Evolutionary conservation across 2,797 vertebrate genomes (phyloP).

Genomic region (Cossypha caffra): DNA sequence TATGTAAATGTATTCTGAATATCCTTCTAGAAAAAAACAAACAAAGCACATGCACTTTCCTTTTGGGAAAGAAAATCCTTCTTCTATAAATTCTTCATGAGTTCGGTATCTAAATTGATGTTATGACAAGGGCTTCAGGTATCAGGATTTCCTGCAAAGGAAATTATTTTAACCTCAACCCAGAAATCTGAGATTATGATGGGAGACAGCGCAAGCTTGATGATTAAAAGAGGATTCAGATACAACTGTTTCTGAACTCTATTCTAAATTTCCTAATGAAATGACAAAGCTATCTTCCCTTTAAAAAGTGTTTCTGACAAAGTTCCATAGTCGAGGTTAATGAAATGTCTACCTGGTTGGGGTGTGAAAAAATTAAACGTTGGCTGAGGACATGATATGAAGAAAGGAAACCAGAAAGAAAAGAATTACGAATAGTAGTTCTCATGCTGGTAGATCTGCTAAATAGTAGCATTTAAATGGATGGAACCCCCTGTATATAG

Average conservation of each 20-base stretch:
- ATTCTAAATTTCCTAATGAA: constrained; percentile 34
- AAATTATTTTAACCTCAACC: constrained; percentile 46
- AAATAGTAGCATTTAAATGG: not conserved
- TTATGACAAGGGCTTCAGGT: constrained; percentile 21
- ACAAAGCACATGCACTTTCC: accelerated
- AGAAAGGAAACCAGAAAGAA: not conserved
- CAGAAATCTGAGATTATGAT: constrained; percentile 10
- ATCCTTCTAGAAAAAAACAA: not conserved
- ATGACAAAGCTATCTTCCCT: not conserved
- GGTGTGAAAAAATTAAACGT: not conserved
- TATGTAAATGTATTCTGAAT: not conserved
- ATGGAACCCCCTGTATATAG: not conserved
- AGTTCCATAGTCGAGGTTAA: constrained; percentile 22
- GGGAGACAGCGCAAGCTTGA: not conserved
- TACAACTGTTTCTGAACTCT: not conserved
- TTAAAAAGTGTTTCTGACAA: not conserved
- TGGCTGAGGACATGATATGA: not conserved
- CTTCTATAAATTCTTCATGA: not conserved
- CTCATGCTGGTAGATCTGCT: not conserved
- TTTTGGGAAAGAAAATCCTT: not conserved
- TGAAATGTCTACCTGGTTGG: not conserved
- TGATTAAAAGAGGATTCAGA: constrained; percentile 33
- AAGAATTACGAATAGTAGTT: not conserved
- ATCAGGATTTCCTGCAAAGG: constrained; percentile 18
- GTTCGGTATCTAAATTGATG: constrained; percentile 40